Conservation (phyloP, 2,888 invertebrate genomes). For the Lasioglossum lativentre region DNA sequence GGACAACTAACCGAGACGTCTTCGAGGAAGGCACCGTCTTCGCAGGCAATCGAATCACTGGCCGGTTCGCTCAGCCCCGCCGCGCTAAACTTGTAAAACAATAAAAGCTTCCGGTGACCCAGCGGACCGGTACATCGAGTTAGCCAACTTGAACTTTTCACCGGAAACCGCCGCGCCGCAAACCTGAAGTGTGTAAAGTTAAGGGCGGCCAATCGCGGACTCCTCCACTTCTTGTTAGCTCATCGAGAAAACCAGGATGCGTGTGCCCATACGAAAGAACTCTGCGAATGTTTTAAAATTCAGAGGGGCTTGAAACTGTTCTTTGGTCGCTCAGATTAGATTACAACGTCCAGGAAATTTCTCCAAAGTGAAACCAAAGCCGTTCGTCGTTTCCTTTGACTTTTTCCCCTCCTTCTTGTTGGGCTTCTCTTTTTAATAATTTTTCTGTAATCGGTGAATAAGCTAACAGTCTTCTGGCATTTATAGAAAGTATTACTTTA, state of each 20-base stretch:
- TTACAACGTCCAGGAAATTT: neutral
- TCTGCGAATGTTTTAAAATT: constrained; percentile 4
- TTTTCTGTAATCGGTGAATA: too few species aligned
- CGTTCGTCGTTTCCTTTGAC: neutral
- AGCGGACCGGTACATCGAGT: constrained; percentile 74
- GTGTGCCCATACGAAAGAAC: neutral
- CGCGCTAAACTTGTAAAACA: constrained; percentile 83
- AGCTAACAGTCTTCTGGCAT: too few species aligned
- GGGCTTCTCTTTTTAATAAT: too few species aligned
- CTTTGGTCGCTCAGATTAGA: constrained; percentile 1
- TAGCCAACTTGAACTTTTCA: constrained; percentile 71
- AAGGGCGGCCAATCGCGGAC: constrained; percentile 27
- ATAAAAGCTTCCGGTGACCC: constrained; percentile 83
- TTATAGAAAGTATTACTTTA: too few species aligned
- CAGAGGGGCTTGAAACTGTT: constrained; percentile 18
- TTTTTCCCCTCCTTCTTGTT: neutral
- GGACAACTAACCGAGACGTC: constrained; percentile 50
- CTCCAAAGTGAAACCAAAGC: neutral
- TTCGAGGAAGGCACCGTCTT: constrained; percentile 61
- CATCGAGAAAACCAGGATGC: neutral
- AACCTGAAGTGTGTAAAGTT: constrained; percentile 39
- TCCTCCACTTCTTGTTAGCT: constrained; percentile 31
- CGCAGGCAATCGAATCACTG: constrained; percentile 77
- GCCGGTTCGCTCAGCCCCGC: constrained; percentile 58
- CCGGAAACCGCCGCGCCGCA: constrained; percentile 62